A percentile compares a stretch with the other conserved stretches of the same genome.
These are phyloP conservation scores for Enteromius mattozi DNA, from an alignment of 2,797 vertebrate species.

Conservation along the genomic window DNA sequence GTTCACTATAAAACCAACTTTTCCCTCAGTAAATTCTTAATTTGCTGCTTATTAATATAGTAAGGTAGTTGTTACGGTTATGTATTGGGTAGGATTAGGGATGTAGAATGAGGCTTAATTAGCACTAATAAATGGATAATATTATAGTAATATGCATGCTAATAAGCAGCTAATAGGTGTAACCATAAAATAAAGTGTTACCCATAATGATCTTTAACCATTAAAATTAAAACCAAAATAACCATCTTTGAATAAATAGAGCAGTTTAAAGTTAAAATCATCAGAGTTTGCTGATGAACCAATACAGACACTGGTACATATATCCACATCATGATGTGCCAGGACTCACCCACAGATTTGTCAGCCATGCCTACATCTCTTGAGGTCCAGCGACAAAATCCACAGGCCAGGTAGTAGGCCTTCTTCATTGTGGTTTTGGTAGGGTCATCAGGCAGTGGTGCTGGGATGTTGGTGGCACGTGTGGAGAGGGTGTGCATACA, in stretches of 20 bases:
- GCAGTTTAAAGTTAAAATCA: neutral
- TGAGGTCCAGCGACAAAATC: constrained; percentile 98
- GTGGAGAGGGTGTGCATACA: constrained; percentile 99
- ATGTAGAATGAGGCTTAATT: too few species aligned
- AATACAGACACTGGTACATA: neutral
- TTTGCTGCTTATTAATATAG: too few species aligned
- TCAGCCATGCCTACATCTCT: constrained; percentile 98
- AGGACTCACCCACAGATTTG: constrained; percentile 92
- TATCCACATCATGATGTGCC: neutral
- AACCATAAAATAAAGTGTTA: too few species aligned
- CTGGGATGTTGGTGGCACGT: constrained; percentile 94
- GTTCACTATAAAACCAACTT: too few species aligned
- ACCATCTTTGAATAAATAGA: neutral
- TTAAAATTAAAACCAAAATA: neutral
- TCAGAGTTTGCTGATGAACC: neutral
- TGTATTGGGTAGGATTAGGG: too few species aligned
- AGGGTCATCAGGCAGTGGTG: constrained; percentile 93
- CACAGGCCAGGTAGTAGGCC: constrained; percentile 96
- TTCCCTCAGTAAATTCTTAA: too few species aligned
- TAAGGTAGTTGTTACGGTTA: too few species aligned
- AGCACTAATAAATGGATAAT: too few species aligned
- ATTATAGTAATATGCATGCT: too few species aligned
- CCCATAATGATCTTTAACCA: neutral
- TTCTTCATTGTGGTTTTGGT: constrained; percentile 98
- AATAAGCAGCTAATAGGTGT: too few species aligned